phyloP scores from a whole-genome alignment of 1,140 invertebrate species.

The Cylas formicarius region DNA sequence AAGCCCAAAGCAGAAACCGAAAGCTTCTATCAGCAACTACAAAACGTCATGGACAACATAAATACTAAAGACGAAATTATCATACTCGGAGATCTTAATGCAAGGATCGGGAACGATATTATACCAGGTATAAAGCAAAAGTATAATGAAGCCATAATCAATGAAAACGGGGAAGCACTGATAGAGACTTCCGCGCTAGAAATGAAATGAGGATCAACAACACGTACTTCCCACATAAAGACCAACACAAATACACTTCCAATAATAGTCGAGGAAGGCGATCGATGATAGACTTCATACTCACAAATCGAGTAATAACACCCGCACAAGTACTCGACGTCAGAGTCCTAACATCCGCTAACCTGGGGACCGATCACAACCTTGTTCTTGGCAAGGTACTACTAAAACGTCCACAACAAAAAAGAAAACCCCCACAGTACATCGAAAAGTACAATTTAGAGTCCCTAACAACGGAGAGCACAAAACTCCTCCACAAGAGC shows the following conservation, averaged over 20 bases:
- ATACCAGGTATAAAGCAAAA: constrained; percentile 5
- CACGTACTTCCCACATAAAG: constrained; percentile 12
- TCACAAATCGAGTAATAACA: constrained; percentile 1
- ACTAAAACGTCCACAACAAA: too few relatives aligned
- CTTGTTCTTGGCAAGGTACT: too few relatives aligned
- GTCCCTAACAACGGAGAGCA: constrained; percentile 1
- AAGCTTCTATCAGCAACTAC: constrained; percentile 8
- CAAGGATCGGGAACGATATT: constrained; percentile 11
- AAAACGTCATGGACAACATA: constrained; percentile 9
- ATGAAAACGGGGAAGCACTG: constrained; percentile 7
- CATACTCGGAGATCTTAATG: constrained; percentile 15
- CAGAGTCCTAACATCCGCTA: constrained; percentile 3
- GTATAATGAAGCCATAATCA: constrained; percentile 10
- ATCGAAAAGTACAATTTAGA: constrained; percentile 8
- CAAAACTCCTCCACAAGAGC: constrained; percentile 4
- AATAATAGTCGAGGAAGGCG: constrained; percentile 1
- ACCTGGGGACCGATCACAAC: constrained; percentile 4
- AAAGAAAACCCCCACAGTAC: too few relatives aligned
- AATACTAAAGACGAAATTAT: constrained; percentile 6
- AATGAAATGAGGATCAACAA: constrained; percentile 17
- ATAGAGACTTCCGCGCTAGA: constrained; percentile 8
- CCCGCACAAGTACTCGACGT: constrained; percentile 6
- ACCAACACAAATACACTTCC: constrained; percentile 6
- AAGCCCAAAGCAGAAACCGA: constrained; percentile 13
- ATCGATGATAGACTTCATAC: constrained; percentile 5